Percentiles rank a stretch among this genome's conserved stretches.
phyloP scores from a whole-genome alignment of 2,888 invertebrate genomes.

The Notocelia uddmanniana region DNA sequence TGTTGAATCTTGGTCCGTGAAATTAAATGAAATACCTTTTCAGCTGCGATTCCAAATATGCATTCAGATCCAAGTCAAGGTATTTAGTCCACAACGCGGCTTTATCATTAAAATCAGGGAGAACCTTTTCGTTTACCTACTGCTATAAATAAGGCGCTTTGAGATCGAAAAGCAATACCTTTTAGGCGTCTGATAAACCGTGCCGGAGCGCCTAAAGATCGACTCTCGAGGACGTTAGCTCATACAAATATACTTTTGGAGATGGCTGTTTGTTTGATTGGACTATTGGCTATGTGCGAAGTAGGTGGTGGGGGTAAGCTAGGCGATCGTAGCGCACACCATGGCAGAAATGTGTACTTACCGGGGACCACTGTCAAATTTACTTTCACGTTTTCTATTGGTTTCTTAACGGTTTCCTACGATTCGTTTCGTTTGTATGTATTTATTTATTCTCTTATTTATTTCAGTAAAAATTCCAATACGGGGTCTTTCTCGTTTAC shows the following conservation, averaged over 20 bases:
- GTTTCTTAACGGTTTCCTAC: too few relatives aligned
- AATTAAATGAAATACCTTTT: conserved; percentile 20
- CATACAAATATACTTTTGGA: conserved; percentile 30
- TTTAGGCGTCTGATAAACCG: conserved; percentile 43
- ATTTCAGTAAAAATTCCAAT: too few relatives aligned
- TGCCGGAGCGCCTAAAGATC: conserved; percentile 28
- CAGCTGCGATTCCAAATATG: conserved; percentile 21
- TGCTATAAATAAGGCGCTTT: conserved; percentile 41
- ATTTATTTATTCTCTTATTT: too few relatives aligned
- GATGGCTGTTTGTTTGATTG: too few relatives aligned
- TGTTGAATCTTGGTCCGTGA: conserved; percentile 5
- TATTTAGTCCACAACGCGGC: conserved; percentile 11
- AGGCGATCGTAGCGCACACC: too few relatives aligned
- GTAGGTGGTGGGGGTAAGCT: too few relatives aligned
- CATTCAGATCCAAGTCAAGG: conserved; percentile 6
- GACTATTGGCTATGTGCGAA: too few relatives aligned
- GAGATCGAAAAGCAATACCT: conserved; percentile 42
- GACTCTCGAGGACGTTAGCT: conserved; percentile 11
- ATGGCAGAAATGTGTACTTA: too few relatives aligned
- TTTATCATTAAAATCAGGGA: conserved; percentile 43
- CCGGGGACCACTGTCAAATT: too few relatives aligned
- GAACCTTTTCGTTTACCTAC: conserved; percentile 33
- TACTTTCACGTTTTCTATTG: too few relatives aligned
- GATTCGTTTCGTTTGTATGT: too few relatives aligned
- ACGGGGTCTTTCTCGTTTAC: too few relatives aligned